phyloP scores from a whole-genome alignment of 2,113 vertebrate genomes.

The Sialia sialis region DNA sequence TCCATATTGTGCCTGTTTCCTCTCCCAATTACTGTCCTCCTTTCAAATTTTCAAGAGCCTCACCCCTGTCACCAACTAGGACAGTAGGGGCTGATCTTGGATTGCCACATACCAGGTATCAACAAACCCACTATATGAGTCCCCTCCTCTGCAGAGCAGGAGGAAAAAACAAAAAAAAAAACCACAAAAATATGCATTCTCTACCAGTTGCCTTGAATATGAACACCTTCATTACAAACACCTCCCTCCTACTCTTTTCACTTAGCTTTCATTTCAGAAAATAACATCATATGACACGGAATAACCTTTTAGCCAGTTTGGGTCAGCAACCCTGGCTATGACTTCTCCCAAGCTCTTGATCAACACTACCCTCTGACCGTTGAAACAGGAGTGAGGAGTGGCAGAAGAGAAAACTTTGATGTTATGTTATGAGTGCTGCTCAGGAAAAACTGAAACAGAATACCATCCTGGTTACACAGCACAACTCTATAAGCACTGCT shows the following conservation, averaged over 20 bases:
- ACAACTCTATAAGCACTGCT: background rate
- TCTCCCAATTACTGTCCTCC: background rate
- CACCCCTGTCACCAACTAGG: background rate
- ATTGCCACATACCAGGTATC: background rate
- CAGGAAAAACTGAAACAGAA: background rate
- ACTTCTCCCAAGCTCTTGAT: background rate
- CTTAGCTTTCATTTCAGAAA: background rate
- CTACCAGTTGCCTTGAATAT: background rate
- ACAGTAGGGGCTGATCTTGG: background rate
- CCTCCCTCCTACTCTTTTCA: background rate
- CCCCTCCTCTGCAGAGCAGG: background rate
- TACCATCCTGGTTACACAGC: background rate
- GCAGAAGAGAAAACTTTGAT: background rate
- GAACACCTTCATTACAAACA: background rate
- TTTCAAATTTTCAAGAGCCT: background rate
- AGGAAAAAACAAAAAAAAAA: background rate
- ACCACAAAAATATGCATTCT: background rate
- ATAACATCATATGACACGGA: accelerated
- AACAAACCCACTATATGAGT: background rate
- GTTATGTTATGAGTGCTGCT: background rate
- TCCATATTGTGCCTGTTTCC: background rate
- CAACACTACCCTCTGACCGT: background rate
- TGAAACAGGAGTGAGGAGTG: background rate
- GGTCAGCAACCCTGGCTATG: background rate
- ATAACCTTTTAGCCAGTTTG: background rate